Base-by-base conservation (phyloP, 2,113 vertebrate genomes). In the Antigone vipio region DNA sequence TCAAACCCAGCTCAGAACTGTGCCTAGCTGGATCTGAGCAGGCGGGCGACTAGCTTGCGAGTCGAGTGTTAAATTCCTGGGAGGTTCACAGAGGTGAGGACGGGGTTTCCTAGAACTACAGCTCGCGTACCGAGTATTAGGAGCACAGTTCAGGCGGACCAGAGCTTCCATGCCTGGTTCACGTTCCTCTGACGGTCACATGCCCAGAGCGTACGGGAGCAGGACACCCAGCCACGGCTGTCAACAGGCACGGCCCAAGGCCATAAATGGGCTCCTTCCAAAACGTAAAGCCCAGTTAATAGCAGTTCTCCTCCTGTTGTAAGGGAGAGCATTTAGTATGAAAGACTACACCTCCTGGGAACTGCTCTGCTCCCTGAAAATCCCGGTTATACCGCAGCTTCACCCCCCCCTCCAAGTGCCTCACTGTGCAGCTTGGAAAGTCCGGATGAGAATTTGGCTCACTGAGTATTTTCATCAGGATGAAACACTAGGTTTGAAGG, bases 281-380 rank as follows among this genome's bases (percentile, higher is more conserved):
- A 11, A 12, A 4, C 1, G 0, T 8, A 29, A 22, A 45, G 34
- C 55, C 6, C 32, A 27, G 35, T 9, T 15, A 5, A 19, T 0
- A 50, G 62, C 71, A n/a, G 76, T 16, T 58, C 50, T 56, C 19
- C 47, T 45, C 55, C 62, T 23, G 49, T 9, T 6, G 12, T 34
- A 24, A 12, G 26, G 32, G 38, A 26, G 32, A 10, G 17, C 4
- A 15, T 5, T 40, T 15, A 24, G 32, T 5, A 21, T 9, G 55
- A 29, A n/a, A 21, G 5, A 7, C 26, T 18, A 42, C 32, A 34
- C 45, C 29, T 32, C 34, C 2, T 0, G 4, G 86, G 50, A 18
- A 16, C 12, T 5, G 56, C 50, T 44, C 73, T 11, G 22, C 58
- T 32, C 73, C 44, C 20, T 0, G 3, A 32, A 40, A 67, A 30